Evolutionary conservation across 2,888 invertebrate species (phyloP), one percentile per base, ranked within the genome.

Genomic region (Ganaspis brasiliensis): DNA sequence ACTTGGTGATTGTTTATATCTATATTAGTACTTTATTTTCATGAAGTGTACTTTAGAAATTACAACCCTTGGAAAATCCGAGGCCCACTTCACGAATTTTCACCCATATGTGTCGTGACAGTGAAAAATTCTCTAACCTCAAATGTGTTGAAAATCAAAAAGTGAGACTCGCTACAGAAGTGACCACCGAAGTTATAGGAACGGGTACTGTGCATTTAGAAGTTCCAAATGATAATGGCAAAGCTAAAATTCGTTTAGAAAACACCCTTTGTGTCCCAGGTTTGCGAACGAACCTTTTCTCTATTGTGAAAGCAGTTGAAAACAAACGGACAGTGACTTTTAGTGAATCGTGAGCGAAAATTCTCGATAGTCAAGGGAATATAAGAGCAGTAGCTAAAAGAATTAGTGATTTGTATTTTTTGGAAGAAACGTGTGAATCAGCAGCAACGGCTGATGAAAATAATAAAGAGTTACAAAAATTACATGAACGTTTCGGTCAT

Each of bases 241-340:
- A 16, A 16, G 72, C 72, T n/a, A 71, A 49, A 24, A 37, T 81
- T 12, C 72, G 57, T 10, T 55, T 81, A n/a, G 61, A 79, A 49
- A 72, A 79, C 49, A 72, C 75, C 19, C 73, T 79, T 1, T 74
- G 57, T 63, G 76, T 79, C 12, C 79, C 81, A 5, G 74, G 79
- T 19, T 74, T 81, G 21, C 45, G 76, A 45, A 75, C 77, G 45
- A 81, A 79, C 57, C 35, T 81, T 40, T 45, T 79, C 21, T 81
- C 81, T 14, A 74, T 78, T 67, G 56, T 74, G 14, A 77, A 75
- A 74, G 71, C 75, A 40, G 76, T 74, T 19, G 37, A 19, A 16
- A 75, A 76, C 5, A 74, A 76, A 56, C 56, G 45, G 55, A 74
- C 72, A 16, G 79, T 79, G 5, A 59, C 55, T 35, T 78, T 78